These are phyloP conservation scores for Sipha maydis DNA, from an alignment of 2,888 invertebrate genomes.

Conservation along the genomic window DNA sequence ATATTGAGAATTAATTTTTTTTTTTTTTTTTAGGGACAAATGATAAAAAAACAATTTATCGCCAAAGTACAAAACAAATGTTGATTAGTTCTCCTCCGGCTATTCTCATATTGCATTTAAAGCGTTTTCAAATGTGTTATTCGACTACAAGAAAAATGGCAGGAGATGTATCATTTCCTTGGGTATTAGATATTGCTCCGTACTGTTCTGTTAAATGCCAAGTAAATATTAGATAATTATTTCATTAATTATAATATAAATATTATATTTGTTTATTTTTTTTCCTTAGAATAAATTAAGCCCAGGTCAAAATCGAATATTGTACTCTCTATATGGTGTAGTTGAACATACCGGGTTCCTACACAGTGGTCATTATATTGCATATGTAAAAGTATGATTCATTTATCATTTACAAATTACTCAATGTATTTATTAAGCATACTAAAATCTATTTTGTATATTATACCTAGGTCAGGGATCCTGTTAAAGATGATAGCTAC, in stretches of 20 bases:
- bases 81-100: slow-evolving; percentile 92
- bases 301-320: slow-evolving; percentile 75
- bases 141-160: slow-evolving; percentile 84
- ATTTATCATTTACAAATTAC: slow-evolving; percentile 1
- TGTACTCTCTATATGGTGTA: slow-evolving; percentile 93
- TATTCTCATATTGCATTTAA: slow-evolving; percentile 92
- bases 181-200: slow-evolving; percentile 86
- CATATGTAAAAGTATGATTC: slow-evolving; percentile 80
- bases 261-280: slow-evolving; percentile 11
- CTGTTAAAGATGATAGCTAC: slow-evolving; percentile 62
- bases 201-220: slow-evolving; percentile 80
- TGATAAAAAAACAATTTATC: slow-evolving; percentile 79
- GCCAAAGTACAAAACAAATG: slow-evolving; percentile 85
- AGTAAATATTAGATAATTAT: slow-evolving; percentile 65
- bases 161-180: slow-evolving; percentile 87
- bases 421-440: neutral
- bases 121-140: slow-evolving; percentile 88
- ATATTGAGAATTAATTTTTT: slow-evolving; percentile 1
- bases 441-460: neutral
- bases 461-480: slow-evolving; percentile 55
- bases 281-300: slow-evolving; percentile 69
- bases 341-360: slow-evolving; percentile 94
- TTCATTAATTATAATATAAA: neutral
- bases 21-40: slow-evolving; percentile 37
- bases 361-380: slow-evolving; percentile 91